phyloP scores from a whole-genome alignment of 2,113 vertebrate genomes.

The Pelvicachromis taeniatus region DNA sequence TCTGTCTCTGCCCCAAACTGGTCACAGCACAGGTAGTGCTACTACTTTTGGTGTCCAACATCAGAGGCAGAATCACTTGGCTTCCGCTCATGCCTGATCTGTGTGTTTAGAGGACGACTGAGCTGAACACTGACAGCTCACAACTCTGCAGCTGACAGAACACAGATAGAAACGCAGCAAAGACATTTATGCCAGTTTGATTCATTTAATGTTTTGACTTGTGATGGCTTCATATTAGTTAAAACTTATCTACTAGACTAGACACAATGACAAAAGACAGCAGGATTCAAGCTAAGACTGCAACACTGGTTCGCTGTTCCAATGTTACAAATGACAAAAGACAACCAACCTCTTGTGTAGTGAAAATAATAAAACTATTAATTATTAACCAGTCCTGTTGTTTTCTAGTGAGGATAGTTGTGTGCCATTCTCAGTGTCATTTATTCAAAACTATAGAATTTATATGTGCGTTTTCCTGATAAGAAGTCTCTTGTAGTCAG shows the following conservation, averaged over 20 bases:
- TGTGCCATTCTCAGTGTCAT: background rate
- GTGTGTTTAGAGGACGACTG: background rate
- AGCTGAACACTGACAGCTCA: background rate
- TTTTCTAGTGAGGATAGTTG: background rate
- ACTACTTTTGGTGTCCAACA: background rate
- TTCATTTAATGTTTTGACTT: background rate
- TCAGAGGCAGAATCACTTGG: background rate
- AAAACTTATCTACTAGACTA: background rate
- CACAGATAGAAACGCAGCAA: background rate
- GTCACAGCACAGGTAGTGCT: background rate
- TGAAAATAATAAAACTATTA: background rate
- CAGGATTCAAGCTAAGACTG: background rate
- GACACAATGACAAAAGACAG: background rate
- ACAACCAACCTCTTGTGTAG: background rate
- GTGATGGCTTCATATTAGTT: background rate
- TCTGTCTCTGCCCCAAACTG: background rate
- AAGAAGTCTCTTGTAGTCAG: background rate
- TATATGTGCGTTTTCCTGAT: background rate
- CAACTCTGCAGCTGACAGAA: background rate
- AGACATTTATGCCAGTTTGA: background rate
- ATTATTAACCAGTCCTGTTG: background rate
- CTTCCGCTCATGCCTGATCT: background rate
- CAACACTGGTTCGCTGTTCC: background rate
- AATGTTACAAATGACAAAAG: background rate
- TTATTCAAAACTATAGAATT: background rate